Evolutionary conservation across 2,888 invertebrate genomes (phyloP).

Genomic region (Pristionchus arcanus): DNA sequence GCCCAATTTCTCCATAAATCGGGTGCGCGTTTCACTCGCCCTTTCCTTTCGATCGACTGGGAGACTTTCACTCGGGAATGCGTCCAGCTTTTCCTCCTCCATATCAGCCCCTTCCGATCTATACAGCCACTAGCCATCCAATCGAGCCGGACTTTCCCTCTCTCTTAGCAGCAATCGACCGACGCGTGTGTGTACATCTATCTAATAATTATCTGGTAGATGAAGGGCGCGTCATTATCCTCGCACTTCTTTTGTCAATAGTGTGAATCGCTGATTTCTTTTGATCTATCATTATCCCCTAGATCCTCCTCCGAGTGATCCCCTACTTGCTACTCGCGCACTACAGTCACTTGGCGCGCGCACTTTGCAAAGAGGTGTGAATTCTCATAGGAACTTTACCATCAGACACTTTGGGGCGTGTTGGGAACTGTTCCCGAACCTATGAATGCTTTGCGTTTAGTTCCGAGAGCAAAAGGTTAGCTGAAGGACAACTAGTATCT

Average conservation of each 20-base stretch:
- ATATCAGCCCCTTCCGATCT: slow-evolving; percentile 31
- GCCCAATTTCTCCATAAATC: slow-evolving; percentile 44
- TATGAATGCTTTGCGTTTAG: neutral
- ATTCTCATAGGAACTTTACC: neutral
- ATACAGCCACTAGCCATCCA: slow-evolving; percentile 1
- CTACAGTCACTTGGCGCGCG: neutral
- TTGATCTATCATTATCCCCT: slow-evolving; percentile 27
- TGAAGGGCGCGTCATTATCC: neutral
- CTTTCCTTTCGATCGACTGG: neutral
- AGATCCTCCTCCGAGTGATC: neutral
- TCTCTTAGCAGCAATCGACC: slow-evolving; percentile 31
- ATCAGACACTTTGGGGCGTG: no score
- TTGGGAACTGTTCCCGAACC: no score
- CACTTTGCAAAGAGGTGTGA: neutral
- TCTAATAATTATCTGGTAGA: slow-evolving; percentile 22
- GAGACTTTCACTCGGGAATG: slow-evolving; percentile 27
- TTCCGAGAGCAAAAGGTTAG: neutral
- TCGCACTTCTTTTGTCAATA: neutral
- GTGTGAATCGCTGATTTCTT: slow-evolving; percentile 46
- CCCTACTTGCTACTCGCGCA: neutral
- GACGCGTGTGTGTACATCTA: neutral
- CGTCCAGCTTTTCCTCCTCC: neutral
- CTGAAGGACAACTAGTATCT: neutral
- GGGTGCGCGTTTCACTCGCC: slow-evolving; percentile 29
- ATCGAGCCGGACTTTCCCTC: slow-evolving; percentile 34